These are phyloP conservation scores for Sylvia atricapilla DNA, from an alignment of 2,113 vertebrate species.

Conservation along the genomic window DNA sequence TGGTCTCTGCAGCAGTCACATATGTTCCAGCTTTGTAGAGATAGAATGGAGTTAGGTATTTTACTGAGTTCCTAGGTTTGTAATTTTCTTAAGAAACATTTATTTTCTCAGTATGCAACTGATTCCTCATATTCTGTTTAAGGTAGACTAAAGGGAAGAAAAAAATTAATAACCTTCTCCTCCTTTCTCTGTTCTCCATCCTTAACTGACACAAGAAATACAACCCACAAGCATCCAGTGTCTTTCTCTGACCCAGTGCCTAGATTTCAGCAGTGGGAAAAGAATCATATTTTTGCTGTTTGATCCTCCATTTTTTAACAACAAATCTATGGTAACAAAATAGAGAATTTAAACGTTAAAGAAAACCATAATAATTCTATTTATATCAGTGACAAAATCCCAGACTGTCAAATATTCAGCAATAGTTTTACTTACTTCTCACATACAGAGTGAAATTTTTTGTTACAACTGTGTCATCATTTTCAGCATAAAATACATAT, in stretches of 20 bases:
- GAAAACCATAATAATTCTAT: not conserved
- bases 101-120: not conserved
- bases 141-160: not conserved
- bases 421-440: slow-evolving; percentile 78
- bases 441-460: slow-evolving; percentile 81
- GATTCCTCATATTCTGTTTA: not conserved
- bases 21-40: not conserved
- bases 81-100: not conserved
- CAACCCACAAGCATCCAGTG: not conserved
- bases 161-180: not conserved
- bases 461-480: slow-evolving; percentile 68
- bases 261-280: not conserved
- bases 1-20: not conserved
- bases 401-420: not conserved
- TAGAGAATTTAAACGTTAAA: not conserved
- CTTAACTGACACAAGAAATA: not conserved
- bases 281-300: not conserved
- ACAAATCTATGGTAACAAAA: not conserved
- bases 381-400: not conserved
- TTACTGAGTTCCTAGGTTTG: not conserved
- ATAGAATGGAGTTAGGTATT: not conserved
- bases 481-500: slow-evolving; percentile 83
- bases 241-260: not conserved
- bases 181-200: not conserved
- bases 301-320: not conserved